Evolutionary conservation across 2,888 invertebrate species (phyloP).

Genomic region (Sarcophaga carnaria): DNA sequence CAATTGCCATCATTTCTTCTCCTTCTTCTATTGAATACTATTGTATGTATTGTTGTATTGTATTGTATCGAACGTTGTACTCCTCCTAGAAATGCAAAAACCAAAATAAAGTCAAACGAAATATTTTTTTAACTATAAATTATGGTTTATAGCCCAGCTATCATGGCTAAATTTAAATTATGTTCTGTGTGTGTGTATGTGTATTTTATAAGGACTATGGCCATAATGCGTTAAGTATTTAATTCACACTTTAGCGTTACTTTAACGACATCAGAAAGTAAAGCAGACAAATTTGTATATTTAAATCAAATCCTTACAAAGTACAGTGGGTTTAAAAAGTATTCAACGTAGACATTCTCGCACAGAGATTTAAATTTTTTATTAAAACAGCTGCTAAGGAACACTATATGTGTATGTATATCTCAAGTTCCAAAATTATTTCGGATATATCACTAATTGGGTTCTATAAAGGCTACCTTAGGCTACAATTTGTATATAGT

Average conservation of each 20-base stretch:
- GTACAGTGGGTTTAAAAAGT: constrained; percentile 15
- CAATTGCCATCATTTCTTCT: constrained; percentile 21
- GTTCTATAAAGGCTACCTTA: too few species aligned
- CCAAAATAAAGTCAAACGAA: constrained; percentile 12
- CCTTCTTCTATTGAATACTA: constrained; percentile 6
- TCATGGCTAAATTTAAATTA: constrained; percentile 27
- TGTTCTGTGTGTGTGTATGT: constrained; percentile 17
- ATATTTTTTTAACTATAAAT: constrained; percentile 32
- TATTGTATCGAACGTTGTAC: background rate
- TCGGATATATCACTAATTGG: too few species aligned
- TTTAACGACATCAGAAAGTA: constrained; percentile 7
- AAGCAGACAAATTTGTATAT: constrained; percentile 23
- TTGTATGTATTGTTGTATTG: background rate
- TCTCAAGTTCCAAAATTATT: too few species aligned
- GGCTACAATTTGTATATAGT: too few species aligned
- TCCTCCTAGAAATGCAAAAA: constrained; percentile 21
- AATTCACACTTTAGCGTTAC: constrained; percentile 45
- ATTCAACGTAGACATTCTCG: too few species aligned
- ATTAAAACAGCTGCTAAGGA: too few species aligned
- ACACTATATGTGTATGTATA: too few species aligned
- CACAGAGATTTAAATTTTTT: too few species aligned
- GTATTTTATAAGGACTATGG: constrained; percentile 34
- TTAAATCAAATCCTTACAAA: background rate
- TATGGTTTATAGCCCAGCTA: background rate
- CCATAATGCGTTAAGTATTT: constrained; percentile 42